These are phyloP conservation scores for Saccostrea echinata DNA, from an alignment of 1,140 invertebrate species.

Conservation along the genomic window DNA sequence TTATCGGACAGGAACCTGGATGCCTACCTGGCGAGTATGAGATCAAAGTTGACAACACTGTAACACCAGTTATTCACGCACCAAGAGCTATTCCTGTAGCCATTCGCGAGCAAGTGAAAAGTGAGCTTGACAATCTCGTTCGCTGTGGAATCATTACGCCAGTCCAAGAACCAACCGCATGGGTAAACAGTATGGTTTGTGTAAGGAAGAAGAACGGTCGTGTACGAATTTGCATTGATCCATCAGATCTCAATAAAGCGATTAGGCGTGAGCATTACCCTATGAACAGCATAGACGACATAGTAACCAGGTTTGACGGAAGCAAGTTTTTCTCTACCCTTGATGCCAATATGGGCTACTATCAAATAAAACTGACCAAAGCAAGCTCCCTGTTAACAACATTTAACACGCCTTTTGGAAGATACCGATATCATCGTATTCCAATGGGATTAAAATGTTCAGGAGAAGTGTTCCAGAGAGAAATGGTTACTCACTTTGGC, in stretches of 20 bases:
- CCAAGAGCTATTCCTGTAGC: constrained; percentile 68
- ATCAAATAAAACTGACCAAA: constrained; percentile 69
- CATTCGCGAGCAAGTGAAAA: constrained; percentile 53
- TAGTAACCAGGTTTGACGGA: constrained; percentile 49
- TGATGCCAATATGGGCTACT: too few relatives aligned
- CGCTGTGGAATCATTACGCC: constrained; percentile 51
- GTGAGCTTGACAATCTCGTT: constrained; percentile 53
- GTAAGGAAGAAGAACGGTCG: constrained; percentile 78
- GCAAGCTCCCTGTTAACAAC: constrained; percentile 65
- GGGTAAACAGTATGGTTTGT: constrained; percentile 78
- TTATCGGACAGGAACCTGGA: constrained; percentile 54
- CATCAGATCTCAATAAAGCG: constrained; percentile 79
- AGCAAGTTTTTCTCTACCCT: constrained; percentile 65
- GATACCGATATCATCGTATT: constrained; percentile 49
- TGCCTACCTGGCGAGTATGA: constrained; percentile 57
- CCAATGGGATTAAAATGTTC: constrained; percentile 49
- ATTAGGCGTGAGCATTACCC: not conserved
- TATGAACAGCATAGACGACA: constrained; percentile 50
- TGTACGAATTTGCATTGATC: constrained; percentile 81
- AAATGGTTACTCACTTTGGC: too few relatives aligned
- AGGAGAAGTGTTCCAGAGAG: not conserved
- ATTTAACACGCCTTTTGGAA: constrained; percentile 73
- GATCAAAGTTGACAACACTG: constrained; percentile 65
- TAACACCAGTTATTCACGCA: constrained; percentile 63
- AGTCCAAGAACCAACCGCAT: constrained; percentile 77